Evolutionary conservation across 2,888 invertebrate genomes (phyloP).

Genomic region (Enchytraeus crypticus): DNA sequence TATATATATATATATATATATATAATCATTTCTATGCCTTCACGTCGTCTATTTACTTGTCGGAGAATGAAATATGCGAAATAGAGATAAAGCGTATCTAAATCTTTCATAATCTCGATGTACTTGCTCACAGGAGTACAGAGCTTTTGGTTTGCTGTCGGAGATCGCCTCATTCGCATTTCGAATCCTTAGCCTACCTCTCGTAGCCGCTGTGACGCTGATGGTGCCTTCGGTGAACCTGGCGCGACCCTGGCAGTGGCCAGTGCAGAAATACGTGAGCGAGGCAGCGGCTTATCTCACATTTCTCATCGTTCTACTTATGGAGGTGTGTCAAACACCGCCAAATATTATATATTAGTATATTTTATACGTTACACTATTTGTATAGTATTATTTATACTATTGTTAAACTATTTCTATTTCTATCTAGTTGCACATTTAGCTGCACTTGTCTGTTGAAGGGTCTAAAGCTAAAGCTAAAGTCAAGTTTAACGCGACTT

Average conservation of each 20-base stretch:
- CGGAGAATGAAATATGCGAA: too few species aligned
- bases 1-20: too few species aligned
- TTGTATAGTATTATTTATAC: not conserved
- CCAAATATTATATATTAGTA: not conserved
- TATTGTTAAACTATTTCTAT: not conserved
- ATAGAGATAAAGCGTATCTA: too few species aligned
- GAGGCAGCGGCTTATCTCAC: conserved; percentile 55
- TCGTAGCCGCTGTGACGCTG: conserved; percentile 44
- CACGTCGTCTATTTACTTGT: too few species aligned
- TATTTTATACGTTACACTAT: too few species aligned
- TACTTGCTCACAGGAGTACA: not conserved
- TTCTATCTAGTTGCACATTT: not conserved
- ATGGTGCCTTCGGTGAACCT: conserved; percentile 16
- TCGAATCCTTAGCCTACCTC: conserved; percentile 50
- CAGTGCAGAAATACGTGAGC: conserved; percentile 61
- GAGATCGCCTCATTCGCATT: not conserved
- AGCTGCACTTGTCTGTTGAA: not conserved
- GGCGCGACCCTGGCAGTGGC: conserved; percentile 45
- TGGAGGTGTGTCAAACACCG: conserved; percentile 45
- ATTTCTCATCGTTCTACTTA: conserved; percentile 57
- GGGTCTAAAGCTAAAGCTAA: not conserved
- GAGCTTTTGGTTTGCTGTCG: not conserved
- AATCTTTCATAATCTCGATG: too few species aligned
- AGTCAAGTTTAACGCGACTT: too few species aligned
- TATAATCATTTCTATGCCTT: too few species aligned